Evolutionary conservation across 2,888 invertebrate genomes (phyloP), one percentile per base, ranked within the genome.

Genomic region (Scaptomyza parva): DNA sequence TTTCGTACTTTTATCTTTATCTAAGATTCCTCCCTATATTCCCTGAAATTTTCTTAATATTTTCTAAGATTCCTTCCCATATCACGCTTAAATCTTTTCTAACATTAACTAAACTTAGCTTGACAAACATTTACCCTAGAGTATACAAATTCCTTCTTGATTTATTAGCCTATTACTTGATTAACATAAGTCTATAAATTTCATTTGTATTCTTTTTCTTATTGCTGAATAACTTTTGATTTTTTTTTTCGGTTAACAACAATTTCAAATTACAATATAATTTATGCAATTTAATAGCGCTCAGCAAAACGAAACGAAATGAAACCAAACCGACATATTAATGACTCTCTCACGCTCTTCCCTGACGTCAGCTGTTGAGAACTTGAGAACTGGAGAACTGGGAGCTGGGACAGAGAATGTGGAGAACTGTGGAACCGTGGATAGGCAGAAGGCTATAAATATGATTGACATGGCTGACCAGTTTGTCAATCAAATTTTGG

Each of bases 361-460:
- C 37, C 6, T 76, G 60, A 64, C 78, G 77, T 71, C 69, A 71
- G 65, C 67, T 52, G 37, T 17, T 30, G 14, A 1, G 41, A 11
- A 24, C 45, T 20, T n/a, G 30, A 17, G 30, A 65, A 55, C 63
- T 50, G 9, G 24, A 12, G 28, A 5, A 28, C 9, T 28, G 28
- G 35, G 41, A 24, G 18, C 28, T 28, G 22, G 22, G n/a, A n/a
- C 22, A 22, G 5, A 22, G 3, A 22, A 3, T 22, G 28, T 8
- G 44, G 30, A 24, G 22, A 22, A n/a, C n/a, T n/a, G n/a, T n/a
- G n/a, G n/a, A n/a, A n/a, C n/a, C n/a, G n/a, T n/a, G n/a, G n/a
- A n/a, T n/a, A n/a, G n/a, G n/a, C n/a, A 61, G 61, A 65, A 86
- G 75, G 69, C 88, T 85, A 85, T 85, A 85, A 88, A 88, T 84